These are phyloP conservation scores for Leptobrachium leishanense DNA, from an alignment of 2,113 vertebrate genomes.

Conservation along the genomic window DNA sequence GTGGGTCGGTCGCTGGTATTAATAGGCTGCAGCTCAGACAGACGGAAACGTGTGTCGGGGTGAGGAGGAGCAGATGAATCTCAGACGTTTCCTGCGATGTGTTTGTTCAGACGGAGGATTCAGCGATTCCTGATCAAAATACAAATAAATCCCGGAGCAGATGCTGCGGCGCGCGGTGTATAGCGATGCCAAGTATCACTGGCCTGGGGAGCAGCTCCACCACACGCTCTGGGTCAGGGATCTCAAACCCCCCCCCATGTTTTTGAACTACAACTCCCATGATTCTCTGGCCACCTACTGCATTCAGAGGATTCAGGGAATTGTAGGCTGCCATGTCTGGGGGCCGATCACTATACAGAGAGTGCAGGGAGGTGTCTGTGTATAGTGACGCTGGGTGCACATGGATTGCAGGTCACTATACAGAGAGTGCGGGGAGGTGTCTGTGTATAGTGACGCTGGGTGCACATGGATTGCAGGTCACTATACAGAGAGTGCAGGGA, in stretches of 20 bases:
- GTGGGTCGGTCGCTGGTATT: not conserved
- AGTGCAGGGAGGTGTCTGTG: too few species aligned
- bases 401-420: too few species aligned
- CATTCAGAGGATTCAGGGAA: not conserved
- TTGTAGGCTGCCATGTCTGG: too few species aligned
- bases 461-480: too few species aligned
- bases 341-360: too few species aligned
- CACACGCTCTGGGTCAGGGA: not conserved
- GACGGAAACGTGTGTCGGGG: constrained; percentile 41
- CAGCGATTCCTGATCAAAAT: constrained; percentile 32
- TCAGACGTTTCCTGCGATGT: constrained; percentile 23
- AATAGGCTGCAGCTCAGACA: constrained; percentile 45
- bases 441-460: too few species aligned
- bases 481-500: too few species aligned
- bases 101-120: constrained; percentile 20
- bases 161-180: not conserved
- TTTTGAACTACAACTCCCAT: too few species aligned
- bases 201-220: not conserved
- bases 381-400: too few species aligned
- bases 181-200: not conserved
- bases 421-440: too few species aligned
- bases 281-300: not conserved
- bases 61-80: constrained; percentile 12
- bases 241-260: not conserved
- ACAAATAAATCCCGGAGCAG: not conserved